These are phyloP conservation scores for Hypercompe scribonia DNA, from an alignment of 2,888 invertebrate species.

Conservation along the genomic window DNA sequence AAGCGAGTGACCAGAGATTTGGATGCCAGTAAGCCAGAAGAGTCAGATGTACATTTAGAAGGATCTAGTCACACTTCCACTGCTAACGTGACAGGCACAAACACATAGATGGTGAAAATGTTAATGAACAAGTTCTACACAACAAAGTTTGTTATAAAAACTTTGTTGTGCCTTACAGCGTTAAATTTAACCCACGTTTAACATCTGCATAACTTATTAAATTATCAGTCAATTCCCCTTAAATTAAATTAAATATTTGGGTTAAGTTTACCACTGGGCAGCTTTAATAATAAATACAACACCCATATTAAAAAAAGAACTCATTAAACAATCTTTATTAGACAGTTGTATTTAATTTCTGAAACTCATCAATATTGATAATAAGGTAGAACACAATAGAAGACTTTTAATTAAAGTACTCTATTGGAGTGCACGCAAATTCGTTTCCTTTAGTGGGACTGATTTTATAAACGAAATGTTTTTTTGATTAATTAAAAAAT, in stretches of 20 bases:
- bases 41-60: conserved; percentile 48
- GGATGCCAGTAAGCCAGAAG: conserved; percentile 71
- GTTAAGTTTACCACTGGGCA: conserved; percentile 33
- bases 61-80: conserved; percentile 59
- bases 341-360: conserved; percentile 17
- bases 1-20: conserved; percentile 66
- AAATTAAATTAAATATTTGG: background rate
- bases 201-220: background rate
- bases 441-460: conserved; percentile 15
- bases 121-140: conserved; percentile 58
- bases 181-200: conserved; percentile 31
- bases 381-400: conserved; percentile 26
- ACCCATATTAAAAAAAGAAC: conserved; percentile 34
- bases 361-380: conserved; percentile 27
- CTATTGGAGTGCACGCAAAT: conserved; percentile 33
- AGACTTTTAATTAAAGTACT: background rate
- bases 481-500: background rate
- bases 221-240: background rate
- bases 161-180: conserved; percentile 48
- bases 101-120: conserved; percentile 71
- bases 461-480: too few relatives aligned
- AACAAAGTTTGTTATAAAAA: conserved; percentile 53
- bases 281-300: conserved; percentile 37
- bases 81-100: conserved; percentile 72
- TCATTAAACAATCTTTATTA: conserved; percentile 1